Conservation (phyloP, 1,140 invertebrate species). For the Helicoverpa armigera region DNA sequence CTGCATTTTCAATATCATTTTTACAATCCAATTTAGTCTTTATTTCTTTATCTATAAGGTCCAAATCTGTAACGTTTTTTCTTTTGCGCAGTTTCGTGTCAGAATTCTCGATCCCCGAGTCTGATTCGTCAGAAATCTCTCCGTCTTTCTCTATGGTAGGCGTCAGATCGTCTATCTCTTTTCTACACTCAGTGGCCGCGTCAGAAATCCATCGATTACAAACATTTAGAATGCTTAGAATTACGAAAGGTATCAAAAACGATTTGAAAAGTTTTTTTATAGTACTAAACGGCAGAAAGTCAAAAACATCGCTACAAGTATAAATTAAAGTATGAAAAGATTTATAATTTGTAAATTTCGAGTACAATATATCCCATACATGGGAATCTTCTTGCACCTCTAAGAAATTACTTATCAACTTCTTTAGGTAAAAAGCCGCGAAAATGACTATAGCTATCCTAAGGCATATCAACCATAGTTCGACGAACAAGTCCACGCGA, state of each 20-base stretch:
- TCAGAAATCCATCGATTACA: conserved; percentile 78
- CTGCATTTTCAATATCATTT: conserved; percentile 9
- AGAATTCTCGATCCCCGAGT: conserved; percentile 55
- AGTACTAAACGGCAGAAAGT: conserved; percentile 90
- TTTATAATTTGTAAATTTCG: conserved; percentile 92
- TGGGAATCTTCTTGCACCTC: conserved; percentile 89
- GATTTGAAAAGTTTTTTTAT: conserved; percentile 86
- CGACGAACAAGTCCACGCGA: conserved; percentile 67
- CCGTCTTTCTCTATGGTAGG: conserved; percentile 64
- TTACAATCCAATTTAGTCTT: conserved; percentile 45
- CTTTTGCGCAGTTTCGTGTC: conserved; percentile 50
- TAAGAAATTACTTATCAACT: conserved; percentile 70
- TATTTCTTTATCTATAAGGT: conserved; percentile 57
- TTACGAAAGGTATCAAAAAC: conserved; percentile 87
- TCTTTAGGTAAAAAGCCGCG: conserved; percentile 70
- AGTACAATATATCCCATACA: conserved; percentile 91
- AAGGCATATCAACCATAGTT: conserved; percentile 66
- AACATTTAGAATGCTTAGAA: conserved; percentile 82
- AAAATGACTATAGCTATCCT: conserved; percentile 65
- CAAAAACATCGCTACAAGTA: conserved; percentile 94
- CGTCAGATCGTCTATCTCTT: conserved; percentile 43
- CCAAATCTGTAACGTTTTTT: conserved; percentile 51
- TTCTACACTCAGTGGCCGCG: conserved; percentile 51
- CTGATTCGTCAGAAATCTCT: conserved; percentile 48
- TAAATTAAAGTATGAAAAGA: conserved; percentile 95